A percentile compares a stretch with the other conserved stretches of the same genome.
Conservation (phyloP, 23 tunicate genomes). For the Ascidia mentula region DNA sequence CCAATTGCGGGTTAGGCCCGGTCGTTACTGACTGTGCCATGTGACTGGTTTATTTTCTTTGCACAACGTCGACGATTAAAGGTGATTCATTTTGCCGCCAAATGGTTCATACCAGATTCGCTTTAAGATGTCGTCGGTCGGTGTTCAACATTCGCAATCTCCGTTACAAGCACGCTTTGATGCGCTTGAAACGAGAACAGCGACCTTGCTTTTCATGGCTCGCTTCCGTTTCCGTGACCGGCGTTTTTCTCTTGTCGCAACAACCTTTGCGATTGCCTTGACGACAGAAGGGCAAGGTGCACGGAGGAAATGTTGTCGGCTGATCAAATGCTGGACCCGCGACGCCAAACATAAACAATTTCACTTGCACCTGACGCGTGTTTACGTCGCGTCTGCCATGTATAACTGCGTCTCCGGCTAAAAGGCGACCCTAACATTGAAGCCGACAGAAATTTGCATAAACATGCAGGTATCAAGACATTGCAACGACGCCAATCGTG, state of each 20-base stretch:
- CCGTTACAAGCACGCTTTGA: too few species aligned
- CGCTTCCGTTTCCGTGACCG: conserved; percentile 6
- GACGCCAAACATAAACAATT: neutral
- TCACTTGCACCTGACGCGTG: neutral
- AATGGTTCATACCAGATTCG: too few species aligned
- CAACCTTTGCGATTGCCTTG: neutral
- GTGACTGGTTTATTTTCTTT: neutral
- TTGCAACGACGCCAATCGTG: too few species aligned
- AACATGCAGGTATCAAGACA: too few species aligned
- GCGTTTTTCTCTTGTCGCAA: neutral
- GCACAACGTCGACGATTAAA: neutral
- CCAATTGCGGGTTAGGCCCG: neutral
- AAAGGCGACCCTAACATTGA: too few species aligned
- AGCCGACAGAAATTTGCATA: too few species aligned
- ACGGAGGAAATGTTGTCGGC: neutral
- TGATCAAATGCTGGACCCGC: conserved; percentile 1
- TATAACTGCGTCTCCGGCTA: neutral
- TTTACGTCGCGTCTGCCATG: neutral
- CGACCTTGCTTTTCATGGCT: neutral
- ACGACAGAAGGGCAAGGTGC: neutral
- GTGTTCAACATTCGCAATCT: too few species aligned
- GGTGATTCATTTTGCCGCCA: neutral
- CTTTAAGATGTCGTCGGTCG: too few species aligned
- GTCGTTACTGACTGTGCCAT: too few species aligned
- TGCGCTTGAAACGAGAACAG: too few species aligned